Evolutionary conservation across 2,113 vertebrate species (phyloP).

Genomic region (Laticauda colubrina): DNA sequence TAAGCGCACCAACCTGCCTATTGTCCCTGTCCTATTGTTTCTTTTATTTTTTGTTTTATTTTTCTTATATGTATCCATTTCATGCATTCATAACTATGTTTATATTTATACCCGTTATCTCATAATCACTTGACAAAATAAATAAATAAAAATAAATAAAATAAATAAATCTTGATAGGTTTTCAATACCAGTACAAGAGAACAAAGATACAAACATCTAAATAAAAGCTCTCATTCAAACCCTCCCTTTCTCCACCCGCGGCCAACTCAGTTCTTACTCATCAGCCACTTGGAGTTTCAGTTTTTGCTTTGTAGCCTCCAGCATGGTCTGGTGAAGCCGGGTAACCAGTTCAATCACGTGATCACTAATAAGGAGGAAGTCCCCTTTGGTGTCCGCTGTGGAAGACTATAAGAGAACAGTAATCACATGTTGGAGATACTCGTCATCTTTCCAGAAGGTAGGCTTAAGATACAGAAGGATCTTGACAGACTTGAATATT

Average conservation of each 20-base stretch:
- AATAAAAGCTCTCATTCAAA: neutral
- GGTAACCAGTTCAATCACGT: slow-evolving; percentile 71
- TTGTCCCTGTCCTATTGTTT: too few relatives aligned
- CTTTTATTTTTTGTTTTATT: neutral
- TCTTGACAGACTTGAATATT: too few relatives aligned
- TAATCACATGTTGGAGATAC: neutral
- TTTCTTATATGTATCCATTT: too few relatives aligned
- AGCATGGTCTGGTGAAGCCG: slow-evolving; percentile 64
- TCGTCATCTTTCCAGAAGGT: neutral
- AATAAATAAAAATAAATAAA: too few relatives aligned
- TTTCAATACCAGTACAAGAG: neutral
- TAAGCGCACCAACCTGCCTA: too few relatives aligned
- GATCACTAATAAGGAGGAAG: slow-evolving; percentile 70
- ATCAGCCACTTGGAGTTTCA: slow-evolving; percentile 66
- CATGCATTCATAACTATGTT: too few relatives aligned
- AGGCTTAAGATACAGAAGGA: too few relatives aligned
- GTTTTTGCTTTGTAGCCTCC: slow-evolving; percentile 45
- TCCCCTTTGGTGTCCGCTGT: slow-evolving; percentile 63
- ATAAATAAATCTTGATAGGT: neutral
- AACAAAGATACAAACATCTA: fast-evolving
- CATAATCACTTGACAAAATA: too few relatives aligned
- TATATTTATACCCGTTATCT: neutral
- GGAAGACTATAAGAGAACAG: slow-evolving; percentile 41
- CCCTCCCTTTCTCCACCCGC: neutral
- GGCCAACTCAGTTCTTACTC: slow-evolving; percentile 58